Conservation (phyloP, 2,888 invertebrate genomes). For the Torymus aiolomorphi region DNA sequence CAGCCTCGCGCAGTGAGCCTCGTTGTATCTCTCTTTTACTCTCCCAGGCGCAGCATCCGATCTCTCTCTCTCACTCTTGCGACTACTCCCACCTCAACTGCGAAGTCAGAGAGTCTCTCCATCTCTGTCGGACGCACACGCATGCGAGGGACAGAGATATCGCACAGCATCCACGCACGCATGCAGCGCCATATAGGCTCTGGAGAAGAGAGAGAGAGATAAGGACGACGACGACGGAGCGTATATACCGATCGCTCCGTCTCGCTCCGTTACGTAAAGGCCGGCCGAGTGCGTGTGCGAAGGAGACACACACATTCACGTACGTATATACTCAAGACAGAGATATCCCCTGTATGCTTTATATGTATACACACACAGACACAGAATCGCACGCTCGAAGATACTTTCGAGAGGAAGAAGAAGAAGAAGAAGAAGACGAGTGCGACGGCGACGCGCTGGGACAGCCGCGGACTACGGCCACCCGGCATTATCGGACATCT, state of each 20-base stretch:
- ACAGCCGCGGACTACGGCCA: constrained; percentile 28
- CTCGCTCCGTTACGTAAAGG: constrained; percentile 55
- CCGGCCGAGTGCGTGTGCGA: neutral
- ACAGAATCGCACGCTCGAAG: neutral
- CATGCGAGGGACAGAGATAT: constrained; percentile 43
- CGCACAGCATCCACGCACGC: constrained; percentile 26
- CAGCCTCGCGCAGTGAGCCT: too few relatives aligned
- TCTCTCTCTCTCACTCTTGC: too few relatives aligned
- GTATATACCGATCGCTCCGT: neutral
- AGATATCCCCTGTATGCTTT: too few relatives aligned
- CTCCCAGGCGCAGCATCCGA: too few relatives aligned
- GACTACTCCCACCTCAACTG: too few relatives aligned
- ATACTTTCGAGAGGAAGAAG: neutral
- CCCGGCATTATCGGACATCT: constrained; percentile 46
- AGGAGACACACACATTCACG: neutral
- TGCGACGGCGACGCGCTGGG: neutral
- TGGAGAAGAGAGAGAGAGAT: constrained; percentile 30
- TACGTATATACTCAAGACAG: neutral
- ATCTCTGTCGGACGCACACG: constrained; percentile 13
- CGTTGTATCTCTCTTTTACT: too few relatives aligned
- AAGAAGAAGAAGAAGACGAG: constrained; percentile 8
- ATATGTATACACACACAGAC: neutral
- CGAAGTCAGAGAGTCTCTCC: neutral
- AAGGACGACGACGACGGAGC: neutral
- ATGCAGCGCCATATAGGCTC: constrained; percentile 10